Evolutionary conservation across 2,797 vertebrate genomes (phyloP).

Genomic region (Sebastes hubbsi): DNA sequence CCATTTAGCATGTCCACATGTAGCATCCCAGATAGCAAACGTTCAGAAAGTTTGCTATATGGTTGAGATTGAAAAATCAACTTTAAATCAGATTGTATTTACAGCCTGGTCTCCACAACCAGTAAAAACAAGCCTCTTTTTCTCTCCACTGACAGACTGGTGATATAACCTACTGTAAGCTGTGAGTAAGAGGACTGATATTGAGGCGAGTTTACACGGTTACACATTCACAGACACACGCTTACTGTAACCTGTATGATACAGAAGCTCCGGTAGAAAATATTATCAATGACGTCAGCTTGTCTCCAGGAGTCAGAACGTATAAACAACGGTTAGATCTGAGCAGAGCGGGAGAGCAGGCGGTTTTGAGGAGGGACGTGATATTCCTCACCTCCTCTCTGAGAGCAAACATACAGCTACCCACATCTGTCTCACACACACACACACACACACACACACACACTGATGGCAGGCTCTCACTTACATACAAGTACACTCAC

Average conservation of each 20-base stretch:
- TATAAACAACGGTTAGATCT: conserved; percentile 72
- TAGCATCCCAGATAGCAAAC: background rate
- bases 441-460: background rate
- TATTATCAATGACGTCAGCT: conserved; percentile 76
- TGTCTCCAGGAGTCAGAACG: conserved; percentile 75
- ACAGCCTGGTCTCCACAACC: conserved; percentile 58
- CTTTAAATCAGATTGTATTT: background rate
- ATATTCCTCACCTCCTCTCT: conserved; percentile 76
- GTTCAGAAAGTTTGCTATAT: background rate
- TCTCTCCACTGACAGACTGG: conserved; percentile 16
- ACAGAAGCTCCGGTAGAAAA: conserved; percentile 60
- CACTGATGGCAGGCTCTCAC: conserved; percentile 29
- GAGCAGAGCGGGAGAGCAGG: conserved; percentile 59
- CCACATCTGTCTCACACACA: conserved; percentile 67
- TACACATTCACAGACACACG: conserved; percentile 39
- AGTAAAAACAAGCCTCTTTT: conserved; percentile 26
- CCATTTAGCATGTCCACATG: background rate
- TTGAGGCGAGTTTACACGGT: conserved; percentile 3
- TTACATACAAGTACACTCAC: conserved; percentile 25
- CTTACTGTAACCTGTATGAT: conserved; percentile 54
- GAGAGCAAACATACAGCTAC: conserved; percentile 75
- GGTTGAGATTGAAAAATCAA: background rate
- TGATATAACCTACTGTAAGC: conserved; percentile 7
- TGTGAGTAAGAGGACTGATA: conserved; percentile 37
- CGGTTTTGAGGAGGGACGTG: conserved; percentile 72